phyloP scores from a whole-genome alignment of 2,113 vertebrate genomes.

The Colistium nudipinnis region DNA sequence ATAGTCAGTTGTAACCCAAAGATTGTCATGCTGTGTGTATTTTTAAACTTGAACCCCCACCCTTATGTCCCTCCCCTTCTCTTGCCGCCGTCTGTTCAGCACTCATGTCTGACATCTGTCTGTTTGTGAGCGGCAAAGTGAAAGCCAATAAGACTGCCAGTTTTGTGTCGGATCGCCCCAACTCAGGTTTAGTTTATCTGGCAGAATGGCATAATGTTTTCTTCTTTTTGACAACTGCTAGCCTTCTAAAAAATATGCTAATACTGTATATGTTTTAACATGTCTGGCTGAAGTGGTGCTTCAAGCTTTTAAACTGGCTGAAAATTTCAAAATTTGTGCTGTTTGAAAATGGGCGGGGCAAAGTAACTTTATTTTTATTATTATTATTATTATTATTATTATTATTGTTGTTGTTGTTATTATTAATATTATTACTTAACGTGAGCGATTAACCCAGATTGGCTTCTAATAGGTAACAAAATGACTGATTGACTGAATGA shows the following conservation, averaged over 20 bases:
- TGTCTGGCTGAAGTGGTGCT: background rate
- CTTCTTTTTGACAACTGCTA: background rate
- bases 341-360: too few relatives aligned
- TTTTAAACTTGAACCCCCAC: slow-evolving; percentile 73
- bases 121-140: slow-evolving; percentile 67
- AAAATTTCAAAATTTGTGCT: too few relatives aligned
- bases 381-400: too few relatives aligned
- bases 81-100: slow-evolving; percentile 67
- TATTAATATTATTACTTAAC: background rate
- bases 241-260: background rate
- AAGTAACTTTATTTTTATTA: too few relatives aligned
- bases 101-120: slow-evolving; percentile 80
- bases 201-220: slow-evolving; percentile 21
- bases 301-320: too few relatives aligned
- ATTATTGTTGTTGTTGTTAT: too few relatives aligned
- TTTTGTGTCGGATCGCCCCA: slow-evolving; percentile 72
- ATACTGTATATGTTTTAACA: background rate
- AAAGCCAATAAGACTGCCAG: slow-evolving; percentile 66
- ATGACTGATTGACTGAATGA: too few relatives aligned
- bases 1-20: slow-evolving; percentile 41
- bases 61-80: slow-evolving; percentile 41
- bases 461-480: slow-evolving; percentile 20
- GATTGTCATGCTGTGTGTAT: slow-evolving; percentile 56
- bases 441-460: slow-evolving; percentile 7
- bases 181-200: slow-evolving; percentile 14